Base-by-base conservation (phyloP, 2,888 invertebrate genomes). In the Drosophila falleni region DNA sequence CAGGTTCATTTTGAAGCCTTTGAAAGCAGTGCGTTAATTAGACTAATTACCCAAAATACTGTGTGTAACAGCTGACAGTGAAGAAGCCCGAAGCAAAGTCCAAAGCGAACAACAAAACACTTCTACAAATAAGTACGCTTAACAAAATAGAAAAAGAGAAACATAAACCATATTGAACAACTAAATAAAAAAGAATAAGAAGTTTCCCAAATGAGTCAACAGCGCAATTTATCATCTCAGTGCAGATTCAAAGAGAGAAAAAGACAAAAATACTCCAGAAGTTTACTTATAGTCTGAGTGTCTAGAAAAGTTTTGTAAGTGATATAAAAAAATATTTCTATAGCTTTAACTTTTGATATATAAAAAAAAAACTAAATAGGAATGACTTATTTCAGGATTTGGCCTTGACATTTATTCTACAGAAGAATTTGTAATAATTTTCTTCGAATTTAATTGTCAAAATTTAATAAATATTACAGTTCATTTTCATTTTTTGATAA, bases 181-280 rank as follows among this genome's bases (percentile, higher is more conserved):
- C 46, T 63, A 64, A 46, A 61, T 29, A 50, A 56, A 61, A 59
- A 63, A 26, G 26, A 26, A 56, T 65, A 64, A 69, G 47, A 67
- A 73, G 49, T 46, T 65, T 87, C 78, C 89, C 88, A 69, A 72
- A 79, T 70, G 89, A 80, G 79, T 84, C 83, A 84, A 86, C 87
- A 76, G 64, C 71, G 65, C 79, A 87, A 88, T 90, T 89, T 81
- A 89, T 89, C 86, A 90, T 86, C 79, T 77, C 46, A n/a, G 60
- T 35, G 53, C n/a, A 47, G 47, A 29, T n/a, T 8, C 47, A 16
- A 13, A 16, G 31, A 50, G 59, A 67, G 60, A 19, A n/a, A 11
- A 11, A 44, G 44, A 54, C 39, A 55, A 23, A 10, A 44, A 55
- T 51, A 37, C 35, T 29, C 15, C 35, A 31, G 37, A 39, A 39